Percentiles rank a stretch among this genome's conserved stretches.
Conservation (phyloP, 2,797 vertebrate genomes). For the Lutra lutra region DNA sequence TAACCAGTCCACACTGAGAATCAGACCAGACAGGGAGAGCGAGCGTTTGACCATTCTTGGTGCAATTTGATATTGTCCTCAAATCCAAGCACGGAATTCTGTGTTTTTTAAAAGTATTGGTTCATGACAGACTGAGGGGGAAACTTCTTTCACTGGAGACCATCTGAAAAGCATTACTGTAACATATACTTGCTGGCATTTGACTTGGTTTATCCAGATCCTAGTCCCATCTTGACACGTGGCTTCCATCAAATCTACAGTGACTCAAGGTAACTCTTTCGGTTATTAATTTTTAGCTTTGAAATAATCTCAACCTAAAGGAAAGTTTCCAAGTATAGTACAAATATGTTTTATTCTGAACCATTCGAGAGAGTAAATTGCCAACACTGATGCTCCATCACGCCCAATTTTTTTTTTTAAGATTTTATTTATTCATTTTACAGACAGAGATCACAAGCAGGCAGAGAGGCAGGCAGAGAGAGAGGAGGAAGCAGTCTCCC, state of each 20-base stretch:
- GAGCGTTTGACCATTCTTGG: neutral
- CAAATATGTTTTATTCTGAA: neutral
- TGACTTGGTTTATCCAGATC: neutral
- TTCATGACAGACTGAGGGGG: neutral
- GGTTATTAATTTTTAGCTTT: neutral
- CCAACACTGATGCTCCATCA: neutral
- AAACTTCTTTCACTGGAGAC: neutral
- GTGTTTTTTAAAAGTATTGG: neutral
- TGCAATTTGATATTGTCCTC: neutral
- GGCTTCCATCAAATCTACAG: neutral
- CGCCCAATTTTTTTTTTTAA: accelerated
- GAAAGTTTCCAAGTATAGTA: neutral
- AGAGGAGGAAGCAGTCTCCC: too few species aligned
- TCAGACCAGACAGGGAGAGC: neutral
- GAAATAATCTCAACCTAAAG: neutral
- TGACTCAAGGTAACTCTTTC: neutral
- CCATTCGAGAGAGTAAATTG: neutral
- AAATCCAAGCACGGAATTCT: neutral
- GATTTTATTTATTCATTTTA: too few species aligned
- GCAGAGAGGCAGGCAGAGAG: too few species aligned
- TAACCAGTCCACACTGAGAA: neutral
- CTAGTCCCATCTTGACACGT: neutral
- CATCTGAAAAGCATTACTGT: neutral
- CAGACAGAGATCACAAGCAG: too few species aligned
- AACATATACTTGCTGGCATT: neutral